Percentiles rank a stretch among this genome's conserved stretches.
phyloP scores from a whole-genome alignment of 1,140 invertebrate species.

The Pseudachorutes palmiensis region DNA sequence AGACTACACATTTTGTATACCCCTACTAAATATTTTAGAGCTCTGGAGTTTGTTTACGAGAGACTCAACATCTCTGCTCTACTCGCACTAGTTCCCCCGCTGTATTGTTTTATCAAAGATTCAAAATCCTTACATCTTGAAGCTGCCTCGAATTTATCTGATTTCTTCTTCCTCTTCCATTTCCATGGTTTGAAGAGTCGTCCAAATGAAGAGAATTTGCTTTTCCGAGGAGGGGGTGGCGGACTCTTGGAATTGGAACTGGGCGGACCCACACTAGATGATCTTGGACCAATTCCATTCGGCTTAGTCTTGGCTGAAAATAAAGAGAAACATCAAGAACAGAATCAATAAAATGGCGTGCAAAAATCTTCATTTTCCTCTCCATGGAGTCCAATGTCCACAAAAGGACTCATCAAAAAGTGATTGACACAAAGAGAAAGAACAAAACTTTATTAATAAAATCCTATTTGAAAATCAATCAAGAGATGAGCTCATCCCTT shows the following conservation, averaged over 20 bases:
- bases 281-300: constrained; percentile 77
- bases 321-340: constrained; percentile 39
- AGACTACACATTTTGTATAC: too few relatives aligned
- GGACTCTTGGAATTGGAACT: constrained; percentile 15
- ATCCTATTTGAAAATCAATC: too few relatives aligned
- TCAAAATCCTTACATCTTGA: constrained; percentile 73
- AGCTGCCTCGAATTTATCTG: constrained; percentile 90
- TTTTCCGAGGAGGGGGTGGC: constrained; percentile 77
- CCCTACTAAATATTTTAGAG: too few relatives aligned
- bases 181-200: constrained; percentile 97
- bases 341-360: neutral
- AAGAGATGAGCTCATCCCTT: too few relatives aligned
- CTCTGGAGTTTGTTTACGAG: too few relatives aligned
- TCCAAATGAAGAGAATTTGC: constrained; percentile 84
- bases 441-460: too few relatives aligned
- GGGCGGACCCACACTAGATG: constrained; percentile 70
- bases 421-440: too few relatives aligned
- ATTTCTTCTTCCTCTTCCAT: constrained; percentile 98
- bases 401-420: too few relatives aligned
- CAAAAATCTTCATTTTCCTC: neutral
- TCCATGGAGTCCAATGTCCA: too few relatives aligned
- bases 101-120: neutral
- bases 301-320: constrained; percentile 77
- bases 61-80: too few relatives aligned
- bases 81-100: neutral